Percentiles rank a stretch among this genome's conserved stretches.
phyloP scores from a whole-genome alignment of 2,888 invertebrate genomes.

The Cosmia pyralina region DNA sequence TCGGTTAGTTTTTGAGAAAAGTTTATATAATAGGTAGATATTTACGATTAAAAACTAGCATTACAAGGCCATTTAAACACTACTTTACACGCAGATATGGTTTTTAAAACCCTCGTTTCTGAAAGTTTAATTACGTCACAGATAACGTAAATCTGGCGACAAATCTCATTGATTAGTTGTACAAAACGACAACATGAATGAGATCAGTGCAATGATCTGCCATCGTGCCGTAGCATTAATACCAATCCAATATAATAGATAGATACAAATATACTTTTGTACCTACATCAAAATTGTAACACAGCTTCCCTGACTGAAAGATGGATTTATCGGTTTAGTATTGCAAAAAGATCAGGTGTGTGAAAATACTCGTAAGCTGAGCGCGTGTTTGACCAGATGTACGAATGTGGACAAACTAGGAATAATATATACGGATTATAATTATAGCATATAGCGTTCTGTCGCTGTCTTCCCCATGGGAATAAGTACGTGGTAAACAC shows the following conservation, averaged over 20 bases:
- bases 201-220: constrained; percentile 25
- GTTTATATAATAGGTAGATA: constrained; percentile 22
- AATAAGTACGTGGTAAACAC: constrained; percentile 44
- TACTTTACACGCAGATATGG: constrained; percentile 16
- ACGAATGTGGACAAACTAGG: constrained; percentile 33
- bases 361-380: constrained; percentile 19
- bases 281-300: neutral
- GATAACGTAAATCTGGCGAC: neutral
- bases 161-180: neutral
- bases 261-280: neutral
- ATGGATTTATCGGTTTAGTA: constrained; percentile 16
- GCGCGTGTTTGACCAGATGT: constrained; percentile 20
- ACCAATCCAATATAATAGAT: neutral
- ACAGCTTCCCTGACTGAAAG: neutral
- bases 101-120: constrained; percentile 37
- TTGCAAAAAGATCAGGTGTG: constrained; percentile 13
- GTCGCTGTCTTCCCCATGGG: constrained; percentile 40
- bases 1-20: neutral
- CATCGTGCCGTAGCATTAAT: neutral
- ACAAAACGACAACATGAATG: constrained; percentile 4
- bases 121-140: constrained; percentile 8
- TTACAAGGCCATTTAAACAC: constrained; percentile 28
- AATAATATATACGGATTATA: constrained; percentile 27
- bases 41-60: constrained; percentile 36
- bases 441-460: constrained; percentile 33